Percentiles rank a stretch among this genome's conserved stretches.
phyloP scores from a whole-genome alignment of 2,797 vertebrate species.

The Sciurus carolinensis region DNA sequence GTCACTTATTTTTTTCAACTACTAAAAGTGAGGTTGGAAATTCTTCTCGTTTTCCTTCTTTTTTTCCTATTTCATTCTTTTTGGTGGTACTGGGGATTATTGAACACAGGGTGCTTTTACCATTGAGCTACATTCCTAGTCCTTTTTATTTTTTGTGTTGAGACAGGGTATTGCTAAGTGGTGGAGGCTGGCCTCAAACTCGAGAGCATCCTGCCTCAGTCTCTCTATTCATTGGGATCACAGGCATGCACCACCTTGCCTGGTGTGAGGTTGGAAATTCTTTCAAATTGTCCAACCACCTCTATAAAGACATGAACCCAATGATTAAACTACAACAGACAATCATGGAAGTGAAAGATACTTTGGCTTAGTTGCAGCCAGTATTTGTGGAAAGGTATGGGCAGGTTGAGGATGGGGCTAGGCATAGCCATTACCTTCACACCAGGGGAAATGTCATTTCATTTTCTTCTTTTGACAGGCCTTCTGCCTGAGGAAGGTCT shows the following conservation, averaged over 20 bases:
- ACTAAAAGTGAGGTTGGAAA: too few relatives aligned
- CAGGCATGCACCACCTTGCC: not conserved
- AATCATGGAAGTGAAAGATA: not conserved
- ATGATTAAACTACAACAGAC: not conserved
- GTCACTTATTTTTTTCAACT: not conserved
- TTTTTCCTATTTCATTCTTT: too few relatives aligned
- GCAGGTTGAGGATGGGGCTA: not conserved
- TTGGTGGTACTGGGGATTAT: too few relatives aligned
- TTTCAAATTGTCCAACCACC: not conserved
- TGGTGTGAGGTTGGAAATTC: not conserved
- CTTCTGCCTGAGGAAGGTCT: not conserved
- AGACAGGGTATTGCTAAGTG: not conserved
- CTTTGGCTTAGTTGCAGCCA: not conserved
- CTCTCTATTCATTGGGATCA: not conserved
- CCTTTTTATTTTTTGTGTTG: not conserved
- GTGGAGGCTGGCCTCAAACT: not conserved
- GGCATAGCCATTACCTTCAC: not conserved
- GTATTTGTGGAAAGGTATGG: not conserved
- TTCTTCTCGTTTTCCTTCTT: too few relatives aligned
- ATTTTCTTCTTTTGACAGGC: not conserved
- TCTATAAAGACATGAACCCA: not conserved
- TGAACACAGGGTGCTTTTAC: not conserved
- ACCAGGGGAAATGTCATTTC: not conserved
- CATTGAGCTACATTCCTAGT: not conserved
- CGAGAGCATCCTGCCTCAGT: not conserved